Conservation (phyloP, 2,113 vertebrate genomes). For the Oceanites oceanicus region DNA sequence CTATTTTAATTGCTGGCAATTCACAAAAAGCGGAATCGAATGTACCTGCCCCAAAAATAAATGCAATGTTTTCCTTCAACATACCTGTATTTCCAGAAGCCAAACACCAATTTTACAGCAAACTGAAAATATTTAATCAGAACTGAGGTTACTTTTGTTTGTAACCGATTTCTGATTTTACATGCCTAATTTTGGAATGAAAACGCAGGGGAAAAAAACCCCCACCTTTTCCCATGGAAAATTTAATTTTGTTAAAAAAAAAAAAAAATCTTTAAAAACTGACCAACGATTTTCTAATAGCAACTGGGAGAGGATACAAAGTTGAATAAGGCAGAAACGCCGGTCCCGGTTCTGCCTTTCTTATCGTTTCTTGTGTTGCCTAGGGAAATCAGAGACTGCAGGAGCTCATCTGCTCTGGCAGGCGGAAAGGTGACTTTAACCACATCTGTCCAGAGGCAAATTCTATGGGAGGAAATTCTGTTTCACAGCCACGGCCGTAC, state of each 20-base stretch:
- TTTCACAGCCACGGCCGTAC: neutral
- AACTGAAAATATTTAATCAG: neutral
- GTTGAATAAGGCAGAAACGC: rapidly evolving
- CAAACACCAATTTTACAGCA: neutral
- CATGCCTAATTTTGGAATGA: neutral
- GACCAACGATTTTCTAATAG: neutral
- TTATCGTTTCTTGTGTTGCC: neutral
- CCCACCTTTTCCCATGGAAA: neutral
- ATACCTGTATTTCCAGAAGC: neutral
- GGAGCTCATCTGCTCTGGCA: neutral
- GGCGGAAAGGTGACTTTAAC: neutral
- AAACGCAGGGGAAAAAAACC: rapidly evolving
- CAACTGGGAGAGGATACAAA: neutral
- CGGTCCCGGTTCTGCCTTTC: neutral
- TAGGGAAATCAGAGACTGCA: neutral
- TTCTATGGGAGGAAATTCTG: neutral
- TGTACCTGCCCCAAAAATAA: neutral
- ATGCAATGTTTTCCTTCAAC: neutral
- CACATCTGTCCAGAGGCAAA: neutral
- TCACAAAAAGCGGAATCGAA: neutral
- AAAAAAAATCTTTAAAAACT: neutral
- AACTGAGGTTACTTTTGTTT: neutral
- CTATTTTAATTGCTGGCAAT: neutral
- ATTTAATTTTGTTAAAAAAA: neutral
- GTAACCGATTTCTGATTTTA: neutral